A percentile compares a stretch with the other conserved stretches of the same genome.
Evolutionary conservation across 2,888 invertebrate species (phyloP).

Genomic region (Drosophila meridionalis): DNA sequence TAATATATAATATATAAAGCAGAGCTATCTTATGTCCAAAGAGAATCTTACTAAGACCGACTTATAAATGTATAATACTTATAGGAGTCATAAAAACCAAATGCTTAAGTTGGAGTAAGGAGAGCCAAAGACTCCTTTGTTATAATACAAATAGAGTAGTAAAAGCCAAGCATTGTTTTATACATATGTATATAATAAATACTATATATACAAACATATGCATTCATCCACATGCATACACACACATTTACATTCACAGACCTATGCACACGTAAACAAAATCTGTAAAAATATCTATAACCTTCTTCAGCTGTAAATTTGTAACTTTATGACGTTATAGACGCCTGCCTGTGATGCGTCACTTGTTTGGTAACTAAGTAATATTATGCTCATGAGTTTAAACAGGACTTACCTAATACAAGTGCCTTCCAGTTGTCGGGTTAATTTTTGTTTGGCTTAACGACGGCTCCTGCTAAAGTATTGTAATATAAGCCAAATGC

Average conservation of each 20-base stretch:
- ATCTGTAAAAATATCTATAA: neutral
- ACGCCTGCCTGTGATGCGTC: neutral
- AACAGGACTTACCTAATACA: slow-evolving; percentile 9
- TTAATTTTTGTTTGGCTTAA: neutral
- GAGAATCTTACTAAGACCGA: too few species aligned
- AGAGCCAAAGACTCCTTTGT: neutral
- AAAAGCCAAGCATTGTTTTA: neutral
- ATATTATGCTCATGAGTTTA: neutral
- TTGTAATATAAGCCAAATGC: slow-evolving; percentile 49
- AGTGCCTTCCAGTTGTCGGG: slow-evolving; percentile 21
- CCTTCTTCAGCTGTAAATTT: neutral
- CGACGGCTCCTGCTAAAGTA: slow-evolving; percentile 22
- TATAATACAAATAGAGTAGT: too few species aligned
- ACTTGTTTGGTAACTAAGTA: neutral
- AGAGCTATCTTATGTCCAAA: too few species aligned
- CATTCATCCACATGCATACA: too few species aligned
- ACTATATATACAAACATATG: neutral
- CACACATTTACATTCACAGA: neutral
- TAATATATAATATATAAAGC: too few species aligned
- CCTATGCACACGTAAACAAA: neutral
- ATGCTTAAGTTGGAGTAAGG: neutral
- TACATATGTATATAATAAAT: neutral
- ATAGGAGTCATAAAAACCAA: neutral
- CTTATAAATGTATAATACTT: neutral
- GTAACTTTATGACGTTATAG: neutral